Base-by-base conservation (phyloP, 1,140 invertebrate species). In the Aculops lycopersici region DNA sequence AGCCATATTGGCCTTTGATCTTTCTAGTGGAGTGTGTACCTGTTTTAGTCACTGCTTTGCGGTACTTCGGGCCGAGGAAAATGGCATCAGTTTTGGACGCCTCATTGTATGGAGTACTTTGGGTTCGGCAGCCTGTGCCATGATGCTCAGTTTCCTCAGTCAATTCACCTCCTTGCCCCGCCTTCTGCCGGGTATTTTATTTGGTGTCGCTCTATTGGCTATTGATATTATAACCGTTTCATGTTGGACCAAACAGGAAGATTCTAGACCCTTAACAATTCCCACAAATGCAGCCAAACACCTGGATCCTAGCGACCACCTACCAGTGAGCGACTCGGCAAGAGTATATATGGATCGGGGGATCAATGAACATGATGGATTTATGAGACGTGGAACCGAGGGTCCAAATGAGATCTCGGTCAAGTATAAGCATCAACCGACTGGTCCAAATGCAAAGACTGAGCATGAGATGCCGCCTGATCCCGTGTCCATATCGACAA, bases 41-140 rank as follows among this genome's bases (percentile, higher is more conserved):
- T 46, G 41, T 15, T 17, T 46, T 1, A 46, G 37, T 17, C 41
- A 46, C 38, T 40, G 13, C 17, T 15, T 46, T 8, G 41, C 39
- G 4, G 42, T 46, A 20, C 8, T 8, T 31, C 24, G n/a, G n/a
- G 24, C 24, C 24, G n/a, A n/a, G n/a, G 8, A n/a, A 8, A n/a
- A 31, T 8, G 5, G 35, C 44, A 16, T 37, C 48, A 31, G 24
- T 31, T 45, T 37, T 17, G 44, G 44, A 0, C 13, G n/a, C n/a
- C 40, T 42, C 21, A 39, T 37, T 17, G 16, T 45, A 14, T 45
- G 44, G 44, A 38, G 41, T 0, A 42, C 41, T 3, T 31, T 45
- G 1, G 44, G 44, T 14, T 45, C 37, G 41, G 44, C 37, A 14
- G 5, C 40, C 13, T 38, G 41, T 1, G 38, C 41, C 13, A 17